A percentile compares a stretch with the other conserved stretches of the same genome.
phyloP scores from a whole-genome alignment of 2,113 vertebrate species.

The Rhabdornis inornatus region DNA sequence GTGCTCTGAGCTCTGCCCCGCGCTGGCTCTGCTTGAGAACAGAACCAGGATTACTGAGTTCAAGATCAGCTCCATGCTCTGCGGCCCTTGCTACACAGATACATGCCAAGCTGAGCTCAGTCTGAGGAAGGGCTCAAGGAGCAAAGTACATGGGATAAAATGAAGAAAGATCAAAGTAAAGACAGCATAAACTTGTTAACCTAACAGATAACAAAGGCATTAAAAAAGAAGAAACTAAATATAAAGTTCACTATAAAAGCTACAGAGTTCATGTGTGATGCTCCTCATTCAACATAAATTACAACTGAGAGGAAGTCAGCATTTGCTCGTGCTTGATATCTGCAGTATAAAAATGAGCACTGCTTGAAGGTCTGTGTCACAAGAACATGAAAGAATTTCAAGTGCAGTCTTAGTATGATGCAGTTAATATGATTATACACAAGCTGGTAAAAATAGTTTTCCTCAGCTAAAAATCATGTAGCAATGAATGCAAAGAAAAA shows the following conservation, averaged over 20 bases:
- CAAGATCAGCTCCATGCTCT: background rate
- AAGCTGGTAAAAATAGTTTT: background rate
- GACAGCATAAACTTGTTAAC: background rate
- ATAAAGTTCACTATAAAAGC: background rate
- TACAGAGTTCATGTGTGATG: background rate
- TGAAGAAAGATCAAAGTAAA: slow-evolving; percentile 15
- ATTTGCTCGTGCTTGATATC: background rate
- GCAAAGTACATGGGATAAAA: slow-evolving; percentile 20
- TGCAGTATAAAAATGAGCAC: background rate
- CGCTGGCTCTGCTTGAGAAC: background rate
- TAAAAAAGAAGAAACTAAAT: background rate
- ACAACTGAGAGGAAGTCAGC: background rate
- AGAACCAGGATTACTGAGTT: background rate
- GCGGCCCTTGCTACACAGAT: background rate
- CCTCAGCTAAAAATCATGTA: background rate
- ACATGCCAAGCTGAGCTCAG: background rate
- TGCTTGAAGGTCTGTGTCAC: background rate
- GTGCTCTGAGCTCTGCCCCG: background rate
- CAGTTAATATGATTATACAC: background rate
- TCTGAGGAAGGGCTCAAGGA: background rate
- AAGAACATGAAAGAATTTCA: background rate
- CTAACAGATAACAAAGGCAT: background rate
- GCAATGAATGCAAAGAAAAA: background rate
- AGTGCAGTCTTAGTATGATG: background rate
- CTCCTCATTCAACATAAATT: background rate